These are phyloP conservation scores for Caenorhabditis sp. DNA, from an alignment of 2,888 invertebrate genomes.

Conservation along the genomic window DNA sequence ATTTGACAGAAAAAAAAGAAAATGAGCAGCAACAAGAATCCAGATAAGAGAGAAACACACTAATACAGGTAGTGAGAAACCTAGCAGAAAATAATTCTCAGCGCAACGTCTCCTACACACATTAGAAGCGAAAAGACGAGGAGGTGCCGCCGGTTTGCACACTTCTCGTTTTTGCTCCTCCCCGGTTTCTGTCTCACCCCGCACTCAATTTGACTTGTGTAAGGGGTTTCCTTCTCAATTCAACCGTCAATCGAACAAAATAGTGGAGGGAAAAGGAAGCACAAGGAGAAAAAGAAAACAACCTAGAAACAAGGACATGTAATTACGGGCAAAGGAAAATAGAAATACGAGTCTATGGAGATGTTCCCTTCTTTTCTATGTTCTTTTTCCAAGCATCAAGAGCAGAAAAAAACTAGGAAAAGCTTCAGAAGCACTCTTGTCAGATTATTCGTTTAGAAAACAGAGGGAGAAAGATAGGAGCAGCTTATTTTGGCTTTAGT, in stretches of 20 bases:
- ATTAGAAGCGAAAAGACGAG: constrained; percentile 1
- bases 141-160: constrained; percentile 12
- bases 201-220: constrained; percentile 43
- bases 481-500: no score
- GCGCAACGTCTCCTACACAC: not conserved
- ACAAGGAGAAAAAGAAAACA: constrained; percentile 13
- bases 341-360: constrained; percentile 12
- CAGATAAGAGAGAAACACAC: not conserved
- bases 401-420: not conserved
- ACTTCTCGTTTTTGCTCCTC: constrained; percentile 14
- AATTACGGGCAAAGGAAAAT: constrained; percentile 23
- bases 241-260: constrained; percentile 22
- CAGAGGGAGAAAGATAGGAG: not conserved
- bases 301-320: constrained; percentile 17
- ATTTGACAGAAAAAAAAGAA: no score
- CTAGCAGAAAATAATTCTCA: constrained; percentile 1
- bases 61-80: not conserved
- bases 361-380: constrained; percentile 19
- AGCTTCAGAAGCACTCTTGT: no score
- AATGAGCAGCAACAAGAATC: not conserved
- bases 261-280: not conserved
- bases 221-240: not conserved
- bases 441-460: not conserved
- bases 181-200: constrained; percentile 7
- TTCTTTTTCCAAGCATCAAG: not conserved